These are phyloP conservation scores for Streptopelia turtur DNA, from an alignment of 2,797 vertebrate genomes.

Conservation along the genomic window DNA sequence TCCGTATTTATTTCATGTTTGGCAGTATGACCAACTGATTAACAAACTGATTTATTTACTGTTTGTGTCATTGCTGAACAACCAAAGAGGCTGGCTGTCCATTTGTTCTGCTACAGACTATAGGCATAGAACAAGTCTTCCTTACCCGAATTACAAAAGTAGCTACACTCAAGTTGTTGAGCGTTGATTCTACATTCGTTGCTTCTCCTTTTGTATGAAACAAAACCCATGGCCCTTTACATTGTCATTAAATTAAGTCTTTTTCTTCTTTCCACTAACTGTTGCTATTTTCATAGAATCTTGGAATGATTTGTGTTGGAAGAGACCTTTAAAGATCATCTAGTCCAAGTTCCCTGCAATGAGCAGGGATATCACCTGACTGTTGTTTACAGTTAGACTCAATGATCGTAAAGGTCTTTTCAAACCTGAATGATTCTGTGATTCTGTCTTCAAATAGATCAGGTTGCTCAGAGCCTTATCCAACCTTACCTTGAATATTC, in stretches of 20 bases:
- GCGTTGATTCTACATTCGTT: background rate
- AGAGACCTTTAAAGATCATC: background rate
- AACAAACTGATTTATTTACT: slow-evolving; percentile 1
- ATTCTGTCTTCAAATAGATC: background rate
- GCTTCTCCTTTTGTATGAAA: background rate
- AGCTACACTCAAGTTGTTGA: background rate
- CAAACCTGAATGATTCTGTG: background rate
- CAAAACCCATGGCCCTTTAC: background rate
- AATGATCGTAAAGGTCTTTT: background rate
- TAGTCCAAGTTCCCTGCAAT: background rate
- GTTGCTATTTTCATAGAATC: background rate
- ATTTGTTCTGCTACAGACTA: background rate
- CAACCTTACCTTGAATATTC: background rate
- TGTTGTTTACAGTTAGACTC: background rate
- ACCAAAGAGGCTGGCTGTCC: background rate
- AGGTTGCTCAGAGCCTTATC: background rate
- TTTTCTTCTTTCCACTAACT: background rate
- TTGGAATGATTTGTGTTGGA: background rate
- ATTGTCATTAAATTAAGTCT: background rate
- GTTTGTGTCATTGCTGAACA: background rate
- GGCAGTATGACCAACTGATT: background rate
- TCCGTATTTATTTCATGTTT: background rate
- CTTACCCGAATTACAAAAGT: background rate
- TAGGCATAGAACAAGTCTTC: fast-evolving
- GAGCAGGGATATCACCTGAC: background rate